Percentiles rank a stretch among this genome's conserved stretches.
Conservation (phyloP, 2,113 vertebrate genomes). For the Rhadina sibilatrix region DNA sequence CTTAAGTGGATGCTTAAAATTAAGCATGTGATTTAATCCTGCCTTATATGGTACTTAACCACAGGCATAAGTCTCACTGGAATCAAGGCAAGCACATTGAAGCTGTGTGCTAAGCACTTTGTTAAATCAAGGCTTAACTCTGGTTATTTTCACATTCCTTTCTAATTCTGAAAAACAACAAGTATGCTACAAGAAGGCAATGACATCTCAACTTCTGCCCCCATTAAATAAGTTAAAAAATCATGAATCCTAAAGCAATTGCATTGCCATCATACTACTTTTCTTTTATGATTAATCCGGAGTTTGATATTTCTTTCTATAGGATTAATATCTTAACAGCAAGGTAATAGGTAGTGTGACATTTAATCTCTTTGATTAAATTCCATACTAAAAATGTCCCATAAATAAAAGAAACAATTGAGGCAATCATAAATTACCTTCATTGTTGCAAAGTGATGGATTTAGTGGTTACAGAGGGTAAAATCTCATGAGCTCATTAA, state of each 20-base stretch:
- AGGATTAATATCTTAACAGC: slow-evolving; percentile 67
- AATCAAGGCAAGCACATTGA: neutral
- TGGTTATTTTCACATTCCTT: neutral
- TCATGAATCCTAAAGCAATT: slow-evolving; percentile 44
- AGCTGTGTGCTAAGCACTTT: neutral
- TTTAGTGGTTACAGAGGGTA: slow-evolving; percentile 60
- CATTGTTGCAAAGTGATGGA: slow-evolving; percentile 63
- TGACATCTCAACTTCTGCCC: slow-evolving; percentile 11
- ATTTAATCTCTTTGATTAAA: slow-evolving; percentile 74
- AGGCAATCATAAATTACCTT: slow-evolving; percentile 62
- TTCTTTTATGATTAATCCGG: slow-evolving; percentile 26
- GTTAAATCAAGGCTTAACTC: slow-evolving; percentile 4
- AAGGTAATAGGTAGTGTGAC: slow-evolving; percentile 56
- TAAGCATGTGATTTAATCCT: slow-evolving; percentile 34
- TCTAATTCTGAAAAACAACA: slow-evolving; percentile 7
- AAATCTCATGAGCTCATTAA: slow-evolving; percentile 63
- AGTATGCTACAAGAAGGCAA: neutral
- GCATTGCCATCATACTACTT: neutral
- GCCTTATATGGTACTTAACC: neutral
- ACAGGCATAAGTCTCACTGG: slow-evolving; percentile 10
- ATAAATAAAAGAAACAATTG: slow-evolving; percentile 66
- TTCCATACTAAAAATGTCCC: slow-evolving; percentile 67
- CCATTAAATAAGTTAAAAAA: slow-evolving; percentile 32
- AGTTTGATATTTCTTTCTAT: slow-evolving; percentile 45
- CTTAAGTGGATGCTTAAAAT: slow-evolving; percentile 42